Conservation (phyloP, 2,888 invertebrate species). For the Meghimatium bilineatum region DNA sequence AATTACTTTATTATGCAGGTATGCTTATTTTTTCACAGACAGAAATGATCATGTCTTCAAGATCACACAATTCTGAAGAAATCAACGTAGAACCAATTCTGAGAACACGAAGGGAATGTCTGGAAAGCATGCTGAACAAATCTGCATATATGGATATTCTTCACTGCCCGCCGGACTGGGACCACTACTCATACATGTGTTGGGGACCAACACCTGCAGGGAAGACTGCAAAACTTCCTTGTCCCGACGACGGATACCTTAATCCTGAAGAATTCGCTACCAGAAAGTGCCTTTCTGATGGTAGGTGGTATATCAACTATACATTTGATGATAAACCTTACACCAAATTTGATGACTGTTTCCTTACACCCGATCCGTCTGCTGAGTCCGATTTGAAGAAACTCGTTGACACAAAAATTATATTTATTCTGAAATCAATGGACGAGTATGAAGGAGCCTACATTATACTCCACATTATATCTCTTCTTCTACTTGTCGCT, state of each 20-base stretch:
- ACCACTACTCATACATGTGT: conserved; percentile 23
- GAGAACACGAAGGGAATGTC: conserved; percentile 3
- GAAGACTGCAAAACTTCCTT: conserved; percentile 5
- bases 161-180: conserved; percentile 40
- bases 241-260: conserved; percentile 35
- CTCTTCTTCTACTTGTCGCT: conserved; percentile 10
- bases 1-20: not conserved
- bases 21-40: not conserved
- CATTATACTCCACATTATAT: conserved; percentile 7
- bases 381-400: conserved; percentile 38
- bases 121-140: conserved; percentile 10
- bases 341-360: conserved; percentile 40
- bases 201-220: conserved; percentile 40
- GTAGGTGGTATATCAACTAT: conserved; percentile 32
- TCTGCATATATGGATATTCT: not conserved
- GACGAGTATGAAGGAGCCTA: conserved; percentile 4
- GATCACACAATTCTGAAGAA: not conserved
- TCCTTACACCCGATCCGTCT: not conserved
- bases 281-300: conserved; percentile 24
- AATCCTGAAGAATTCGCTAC: conserved; percentile 30
- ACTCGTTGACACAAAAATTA: conserved; percentile 22
- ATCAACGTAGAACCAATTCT: too few species aligned
- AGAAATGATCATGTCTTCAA: not conserved
- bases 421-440: conserved; percentile 33
- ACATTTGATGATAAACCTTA: conserved; percentile 34